These are phyloP conservation scores for Genyomyrus donnyi DNA, from an alignment of 2,113 vertebrate species.

Conservation along the genomic window DNA sequence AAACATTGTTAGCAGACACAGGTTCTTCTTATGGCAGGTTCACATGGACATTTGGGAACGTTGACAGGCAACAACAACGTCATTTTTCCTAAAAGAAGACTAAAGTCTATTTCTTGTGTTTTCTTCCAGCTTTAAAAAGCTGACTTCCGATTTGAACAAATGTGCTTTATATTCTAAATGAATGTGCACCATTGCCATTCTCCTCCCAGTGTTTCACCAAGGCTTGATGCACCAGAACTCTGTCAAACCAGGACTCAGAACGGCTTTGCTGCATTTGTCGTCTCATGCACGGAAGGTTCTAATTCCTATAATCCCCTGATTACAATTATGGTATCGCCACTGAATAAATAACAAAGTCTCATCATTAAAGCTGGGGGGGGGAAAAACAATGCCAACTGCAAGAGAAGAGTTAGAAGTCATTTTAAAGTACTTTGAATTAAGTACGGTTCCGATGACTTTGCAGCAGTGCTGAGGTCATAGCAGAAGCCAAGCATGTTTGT, in stretches of 20 bases:
- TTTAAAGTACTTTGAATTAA: background rate
- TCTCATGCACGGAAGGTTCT: background rate
- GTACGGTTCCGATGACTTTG: background rate
- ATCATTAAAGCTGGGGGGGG: background rate
- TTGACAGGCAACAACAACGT: background rate
- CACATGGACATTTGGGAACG: background rate
- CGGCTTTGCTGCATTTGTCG: background rate
- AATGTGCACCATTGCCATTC: background rate
- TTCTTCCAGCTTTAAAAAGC: background rate
- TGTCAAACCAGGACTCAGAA: background rate
- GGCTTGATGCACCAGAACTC: background rate
- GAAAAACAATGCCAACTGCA: background rate
- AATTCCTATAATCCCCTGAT: slow-evolving; percentile 4
- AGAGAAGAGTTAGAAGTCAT: background rate
- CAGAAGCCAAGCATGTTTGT: background rate
- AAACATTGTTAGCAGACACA: background rate
- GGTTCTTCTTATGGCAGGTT: background rate
- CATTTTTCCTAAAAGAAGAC: background rate
- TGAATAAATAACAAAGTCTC: background rate
- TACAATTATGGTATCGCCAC: background rate
- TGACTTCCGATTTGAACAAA: background rate
- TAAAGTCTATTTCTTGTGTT: background rate
- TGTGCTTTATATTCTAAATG: background rate
- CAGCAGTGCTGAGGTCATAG: background rate
- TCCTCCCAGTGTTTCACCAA: background rate